phyloP scores from a whole-genome alignment of 2,113 vertebrate species.

The Malurus elegans region DNA sequence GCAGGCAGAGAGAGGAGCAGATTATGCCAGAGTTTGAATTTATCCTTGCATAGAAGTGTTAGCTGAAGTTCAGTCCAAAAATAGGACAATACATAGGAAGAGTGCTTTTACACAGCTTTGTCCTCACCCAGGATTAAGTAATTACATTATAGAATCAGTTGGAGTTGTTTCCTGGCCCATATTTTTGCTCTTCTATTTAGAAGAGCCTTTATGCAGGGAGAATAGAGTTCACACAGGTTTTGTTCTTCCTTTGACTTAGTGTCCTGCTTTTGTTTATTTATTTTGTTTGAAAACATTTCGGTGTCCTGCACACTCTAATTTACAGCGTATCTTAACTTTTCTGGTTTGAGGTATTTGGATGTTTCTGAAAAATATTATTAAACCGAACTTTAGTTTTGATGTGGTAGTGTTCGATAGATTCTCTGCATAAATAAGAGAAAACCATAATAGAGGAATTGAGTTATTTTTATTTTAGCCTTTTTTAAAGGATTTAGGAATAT shows the following conservation, averaged over 20 bases:
- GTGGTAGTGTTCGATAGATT: neutral
- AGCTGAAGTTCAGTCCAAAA: neutral
- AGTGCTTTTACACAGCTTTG: too few species aligned
- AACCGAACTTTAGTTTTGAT: neutral
- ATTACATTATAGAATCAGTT: neutral
- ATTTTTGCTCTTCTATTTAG: neutral
- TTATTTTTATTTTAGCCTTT: neutral
- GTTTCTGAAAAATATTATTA: neutral
- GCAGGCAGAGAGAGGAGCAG: neutral
- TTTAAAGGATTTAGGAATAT: neutral
- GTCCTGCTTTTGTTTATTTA: neutral
- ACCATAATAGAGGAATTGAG: neutral
- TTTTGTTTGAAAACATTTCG: neutral
- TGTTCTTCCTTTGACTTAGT: neutral
- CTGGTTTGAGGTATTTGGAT: neutral
- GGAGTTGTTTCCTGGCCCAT: neutral
- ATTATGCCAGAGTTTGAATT: neutral
- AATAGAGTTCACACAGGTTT: neutral
- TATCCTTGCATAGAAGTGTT: neutral
- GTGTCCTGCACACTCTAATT: neutral
- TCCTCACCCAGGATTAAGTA: too few species aligned
- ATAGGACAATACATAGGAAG: neutral
- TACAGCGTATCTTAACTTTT: neutral
- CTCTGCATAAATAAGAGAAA: neutral
- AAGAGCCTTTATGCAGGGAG: neutral